phyloP scores from a whole-genome alignment of 2,888 invertebrate genomes.

The Mimumesa dahlbomi region DNA sequence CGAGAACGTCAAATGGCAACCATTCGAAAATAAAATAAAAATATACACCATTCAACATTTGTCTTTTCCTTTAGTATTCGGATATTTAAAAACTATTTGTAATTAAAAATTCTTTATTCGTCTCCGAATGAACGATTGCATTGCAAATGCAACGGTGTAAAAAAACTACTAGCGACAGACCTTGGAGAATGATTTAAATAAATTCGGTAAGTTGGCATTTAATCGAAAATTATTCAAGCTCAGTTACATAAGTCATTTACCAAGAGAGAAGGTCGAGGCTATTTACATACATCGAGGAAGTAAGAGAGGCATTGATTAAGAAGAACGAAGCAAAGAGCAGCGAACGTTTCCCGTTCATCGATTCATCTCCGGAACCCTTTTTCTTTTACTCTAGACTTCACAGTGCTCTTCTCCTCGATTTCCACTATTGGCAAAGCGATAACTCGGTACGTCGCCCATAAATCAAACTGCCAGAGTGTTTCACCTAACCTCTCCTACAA shows the following conservation, averaged over 20 bases:
- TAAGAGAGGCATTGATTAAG: slow-evolving; percentile 36
- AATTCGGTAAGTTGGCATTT: too few relatives aligned
- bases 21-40: slow-evolving; percentile 2
- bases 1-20: too few relatives aligned
- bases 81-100: too few relatives aligned
- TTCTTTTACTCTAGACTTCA: slow-evolving; percentile 63
- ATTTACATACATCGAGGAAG: neutral
- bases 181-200: too few relatives aligned
- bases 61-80: too few relatives aligned
- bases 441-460: slow-evolving; percentile 78
- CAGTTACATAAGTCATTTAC: too few relatives aligned
- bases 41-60: too few relatives aligned
- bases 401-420: slow-evolving; percentile 67
- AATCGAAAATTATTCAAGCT: too few relatives aligned
- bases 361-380: slow-evolving; percentile 67
- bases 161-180: too few relatives aligned
- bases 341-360: slow-evolving; percentile 71
- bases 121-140: too few relatives aligned
- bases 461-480: slow-evolving; percentile 76
- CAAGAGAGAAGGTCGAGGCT: neutral
- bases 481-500: slow-evolving; percentile 64
- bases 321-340: slow-evolving; percentile 32
- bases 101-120: too few relatives aligned
- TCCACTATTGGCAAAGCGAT: slow-evolving; percentile 78
- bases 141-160: too few relatives aligned